Percentiles rank a stretch among this genome's conserved stretches.
Evolutionary conservation across 2,113 vertebrate genomes (phyloP).

Genomic region (Albula glossodonta): DNA sequence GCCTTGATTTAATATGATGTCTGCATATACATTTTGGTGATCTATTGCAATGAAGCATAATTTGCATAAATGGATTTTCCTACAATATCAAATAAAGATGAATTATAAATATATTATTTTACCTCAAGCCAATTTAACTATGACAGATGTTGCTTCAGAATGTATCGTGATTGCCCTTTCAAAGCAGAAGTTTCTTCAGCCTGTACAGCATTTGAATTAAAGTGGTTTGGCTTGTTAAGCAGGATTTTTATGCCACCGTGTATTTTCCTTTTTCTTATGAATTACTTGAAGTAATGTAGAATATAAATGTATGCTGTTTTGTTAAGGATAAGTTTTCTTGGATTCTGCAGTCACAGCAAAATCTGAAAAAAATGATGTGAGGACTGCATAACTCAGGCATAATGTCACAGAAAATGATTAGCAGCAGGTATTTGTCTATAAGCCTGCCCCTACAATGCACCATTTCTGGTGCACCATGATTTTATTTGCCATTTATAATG

Average conservation of each 20-base stretch:
- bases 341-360: not conserved
- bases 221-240: not conserved
- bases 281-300: not conserved
- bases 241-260: not conserved
- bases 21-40: conserved; percentile 19
- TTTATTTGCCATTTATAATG: too few relatives aligned
- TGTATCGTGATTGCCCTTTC: conserved; percentile 27
- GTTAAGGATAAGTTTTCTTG: not conserved
- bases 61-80: conserved; percentile 43
- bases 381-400: not conserved
- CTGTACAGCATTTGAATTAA: not conserved
- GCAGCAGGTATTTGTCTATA: not conserved
- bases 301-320: not conserved
- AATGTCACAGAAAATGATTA: not conserved
- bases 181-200: conserved; percentile 23
- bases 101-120: conserved; percentile 38
- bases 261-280: not conserved
- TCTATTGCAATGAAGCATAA: conserved; percentile 30
- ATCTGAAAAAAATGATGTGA: not conserved
- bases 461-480: too few relatives aligned
- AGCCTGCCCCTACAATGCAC: too few relatives aligned
- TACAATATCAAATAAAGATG: conserved; percentile 34
- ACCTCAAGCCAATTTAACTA: conserved; percentile 34
- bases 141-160: conserved; percentile 36
- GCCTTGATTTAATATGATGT: conserved; percentile 25